Conservation (phyloP, 2,888 invertebrate species). For the Mythimna albipuncta region DNA sequence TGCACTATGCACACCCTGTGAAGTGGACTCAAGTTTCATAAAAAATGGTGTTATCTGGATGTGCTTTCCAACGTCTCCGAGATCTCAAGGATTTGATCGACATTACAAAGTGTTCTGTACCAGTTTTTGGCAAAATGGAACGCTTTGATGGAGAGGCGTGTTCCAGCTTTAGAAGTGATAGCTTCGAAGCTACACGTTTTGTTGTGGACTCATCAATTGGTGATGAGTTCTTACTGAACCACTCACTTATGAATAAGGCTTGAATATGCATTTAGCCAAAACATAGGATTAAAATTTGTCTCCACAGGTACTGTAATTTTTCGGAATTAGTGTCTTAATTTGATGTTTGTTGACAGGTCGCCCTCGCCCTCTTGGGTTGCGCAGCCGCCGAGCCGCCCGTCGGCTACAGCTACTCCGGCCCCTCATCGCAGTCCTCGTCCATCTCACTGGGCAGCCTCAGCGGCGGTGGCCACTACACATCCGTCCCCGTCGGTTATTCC, state of each 20-base stretch:
- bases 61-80: conserved; percentile 29
- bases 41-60: conserved; percentile 37
- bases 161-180: conserved; percentile 29
- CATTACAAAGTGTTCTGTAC: conserved; percentile 30
- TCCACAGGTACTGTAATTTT: conserved; percentile 41
- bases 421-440: conserved; percentile 89
- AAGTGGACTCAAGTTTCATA: conserved; percentile 47
- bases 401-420: conserved; percentile 91
- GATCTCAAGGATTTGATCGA: conserved; percentile 39
- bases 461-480: conserved; percentile 94
- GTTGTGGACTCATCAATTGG: conserved; percentile 9
- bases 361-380: conserved; percentile 94
- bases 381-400: conserved; percentile 95
- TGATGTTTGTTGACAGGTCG: conserved; percentile 79
- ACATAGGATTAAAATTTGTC: background rate
- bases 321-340: conserved; percentile 27
- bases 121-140: conserved; percentile 26
- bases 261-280: background rate
- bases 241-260: background rate
- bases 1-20: conserved; percentile 47
- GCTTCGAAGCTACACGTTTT: conserved; percentile 52
- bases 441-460: conserved; percentile 91
- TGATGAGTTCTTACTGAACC: conserved; percentile 6
- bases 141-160: conserved; percentile 30
- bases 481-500: conserved; percentile 94